Evolutionary conservation across 2,113 vertebrate species (phyloP), one percentile per base, ranked within the genome.

Genomic region (Paracanthobrama guichenoti): DNA sequence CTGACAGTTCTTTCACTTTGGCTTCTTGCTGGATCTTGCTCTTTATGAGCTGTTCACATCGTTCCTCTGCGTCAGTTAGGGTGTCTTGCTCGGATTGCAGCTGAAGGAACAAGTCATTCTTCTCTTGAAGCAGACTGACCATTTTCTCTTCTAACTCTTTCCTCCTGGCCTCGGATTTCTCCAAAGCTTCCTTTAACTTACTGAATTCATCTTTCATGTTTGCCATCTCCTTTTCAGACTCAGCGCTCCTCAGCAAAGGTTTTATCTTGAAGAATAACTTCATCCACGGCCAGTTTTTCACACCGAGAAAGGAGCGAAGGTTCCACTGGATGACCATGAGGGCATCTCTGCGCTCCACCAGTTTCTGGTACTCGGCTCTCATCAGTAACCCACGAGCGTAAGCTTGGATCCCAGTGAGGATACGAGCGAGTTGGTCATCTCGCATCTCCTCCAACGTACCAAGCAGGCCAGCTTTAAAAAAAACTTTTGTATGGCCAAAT

Each of bases 281-380:
- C 97, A 98, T 98, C 97, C 97, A 98, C 0, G 96, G 96, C 97
- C 97, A 98, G 83, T 98, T 97, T 90, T 98, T 98, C 57, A 98
- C 97, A 1, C 94, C 94, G 86, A 98, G 95, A 89, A 98, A 98
- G 39, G 97, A 96, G 1, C 97, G 91, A 62, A 98, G 91, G 90
- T 98, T 98, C 96, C 96, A 98, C 90, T 98, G 97, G 85, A 98
- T 95, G 16, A 97, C 93, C 92, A 97, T 91, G 9, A 98, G 91
- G 0, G 97, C 93, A 31, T 98, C 97, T 89, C 97, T 94, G n/a
- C 96, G 95, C 60, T 99, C 97, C 78, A 97, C 89, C 3, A 98
- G 92, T 87, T 97, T 97, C 83, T 94, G 93, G 86, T 95, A 97
- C 90, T 96, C 93, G 1, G 93, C 92, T 86, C 97, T 96, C 93